These are phyloP conservation scores for Acipenser oxyrinchus DNA, from an alignment of 2,797 vertebrate genomes.

Conservation along the genomic window DNA sequence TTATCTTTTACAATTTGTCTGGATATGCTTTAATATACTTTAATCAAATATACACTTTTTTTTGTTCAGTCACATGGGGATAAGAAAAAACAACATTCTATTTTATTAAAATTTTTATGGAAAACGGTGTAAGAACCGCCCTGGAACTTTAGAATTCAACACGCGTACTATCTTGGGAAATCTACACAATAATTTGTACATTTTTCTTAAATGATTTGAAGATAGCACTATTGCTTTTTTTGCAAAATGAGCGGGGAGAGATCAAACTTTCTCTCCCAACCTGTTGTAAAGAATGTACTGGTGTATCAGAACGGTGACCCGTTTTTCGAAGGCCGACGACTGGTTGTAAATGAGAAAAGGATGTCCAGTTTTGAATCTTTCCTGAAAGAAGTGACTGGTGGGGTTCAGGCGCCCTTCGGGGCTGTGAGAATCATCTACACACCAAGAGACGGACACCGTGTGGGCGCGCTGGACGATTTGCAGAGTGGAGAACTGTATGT, in stretches of 20 bases:
- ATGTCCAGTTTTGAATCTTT: constrained; percentile 83
- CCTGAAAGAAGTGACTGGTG: constrained; percentile 82
- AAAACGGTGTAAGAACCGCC: too few relatives aligned
- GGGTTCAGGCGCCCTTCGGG: constrained; percentile 83
- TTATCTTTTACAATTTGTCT: too few relatives aligned
- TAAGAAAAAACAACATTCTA: too few relatives aligned
- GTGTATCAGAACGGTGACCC: constrained; percentile 90
- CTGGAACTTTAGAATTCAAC: too few relatives aligned
- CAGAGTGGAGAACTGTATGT: constrained; percentile 88
- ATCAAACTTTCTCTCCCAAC: constrained; percentile 74
- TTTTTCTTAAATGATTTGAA: too few relatives aligned
- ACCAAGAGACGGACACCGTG: constrained; percentile 74
- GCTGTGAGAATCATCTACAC: constrained; percentile 93
- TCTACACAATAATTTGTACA: too few relatives aligned
- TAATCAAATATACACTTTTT: too few relatives aligned
- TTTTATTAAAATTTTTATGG: too few relatives aligned
- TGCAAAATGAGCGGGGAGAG: constrained; percentile 50
- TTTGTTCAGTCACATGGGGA: too few relatives aligned
- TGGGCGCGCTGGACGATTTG: constrained; percentile 74
- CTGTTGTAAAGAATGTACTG: constrained; percentile 80
- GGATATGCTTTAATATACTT: too few relatives aligned
- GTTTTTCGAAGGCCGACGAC: constrained; percentile 78
- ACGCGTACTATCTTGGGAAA: too few relatives aligned
- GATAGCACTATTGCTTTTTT: too few relatives aligned
- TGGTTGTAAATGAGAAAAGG: constrained; percentile 83